These are phyloP conservation scores for Drosophila parvula DNA, from an alignment of 1,140 invertebrate species.

Conservation along the genomic window DNA sequence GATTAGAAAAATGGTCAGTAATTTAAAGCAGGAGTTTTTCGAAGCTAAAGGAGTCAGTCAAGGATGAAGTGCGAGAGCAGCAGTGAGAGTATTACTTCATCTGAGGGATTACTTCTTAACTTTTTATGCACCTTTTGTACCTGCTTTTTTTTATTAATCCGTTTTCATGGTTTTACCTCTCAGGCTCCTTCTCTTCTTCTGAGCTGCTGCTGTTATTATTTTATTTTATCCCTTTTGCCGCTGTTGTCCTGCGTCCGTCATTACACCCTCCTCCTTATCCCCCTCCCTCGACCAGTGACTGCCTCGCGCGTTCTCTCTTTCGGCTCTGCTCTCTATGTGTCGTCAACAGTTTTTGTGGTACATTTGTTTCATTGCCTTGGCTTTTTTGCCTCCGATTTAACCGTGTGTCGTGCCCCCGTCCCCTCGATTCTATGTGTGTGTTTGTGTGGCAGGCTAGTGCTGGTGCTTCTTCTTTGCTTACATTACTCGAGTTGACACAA, in stretches of 20 bases:
- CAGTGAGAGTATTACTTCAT: not conserved
- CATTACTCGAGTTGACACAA: constrained; percentile 79
- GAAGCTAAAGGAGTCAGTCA: not conserved
- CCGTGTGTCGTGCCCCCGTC: constrained; percentile 56
- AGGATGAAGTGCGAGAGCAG: not conserved
- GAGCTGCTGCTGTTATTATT: constrained; percentile 60
- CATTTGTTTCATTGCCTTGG: constrained; percentile 80
- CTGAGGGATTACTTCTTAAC: constrained; percentile 17
- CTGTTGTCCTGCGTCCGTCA: constrained; percentile 63
- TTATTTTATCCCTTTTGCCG: constrained; percentile 76
- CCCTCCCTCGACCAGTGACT: not conserved
- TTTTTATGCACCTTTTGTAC: constrained; percentile 54
- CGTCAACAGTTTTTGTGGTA: constrained; percentile 82
- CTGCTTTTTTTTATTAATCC: constrained; percentile 70
- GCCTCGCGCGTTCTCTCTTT: constrained; percentile 31
- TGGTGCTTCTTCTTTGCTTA: constrained; percentile 69
- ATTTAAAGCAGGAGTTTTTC: not conserved
- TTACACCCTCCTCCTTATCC: constrained; percentile 16
- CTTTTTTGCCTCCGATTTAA: constrained; percentile 59
- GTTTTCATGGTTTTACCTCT: constrained; percentile 53
- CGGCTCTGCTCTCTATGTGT: constrained; percentile 59
- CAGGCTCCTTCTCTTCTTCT: not conserved
- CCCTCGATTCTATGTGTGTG: constrained; percentile 16
- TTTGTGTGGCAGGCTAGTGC: constrained; percentile 59
- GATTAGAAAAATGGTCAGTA: too few species aligned